Percentiles rank a stretch among this genome's conserved stretches.
Conservation (phyloP, 2,113 vertebrate species). For the Ptyas mucosa region DNA sequence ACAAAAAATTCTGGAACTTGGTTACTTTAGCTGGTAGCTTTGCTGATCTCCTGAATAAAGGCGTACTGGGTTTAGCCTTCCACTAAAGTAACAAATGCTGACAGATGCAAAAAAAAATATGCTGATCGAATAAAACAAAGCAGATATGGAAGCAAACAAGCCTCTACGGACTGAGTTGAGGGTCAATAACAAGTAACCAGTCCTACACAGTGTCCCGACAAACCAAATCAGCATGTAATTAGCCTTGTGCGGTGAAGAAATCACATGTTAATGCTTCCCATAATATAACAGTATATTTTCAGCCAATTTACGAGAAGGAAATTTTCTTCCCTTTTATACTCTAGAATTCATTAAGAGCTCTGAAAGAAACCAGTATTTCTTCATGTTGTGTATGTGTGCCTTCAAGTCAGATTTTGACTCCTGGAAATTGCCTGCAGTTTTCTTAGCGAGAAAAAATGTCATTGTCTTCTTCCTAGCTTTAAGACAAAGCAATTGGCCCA, state of each 20-base stretch:
- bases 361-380: not conserved
- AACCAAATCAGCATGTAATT: not conserved
- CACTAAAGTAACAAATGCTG: slow-evolving; percentile 18
- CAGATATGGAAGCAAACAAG: slow-evolving; percentile 15
- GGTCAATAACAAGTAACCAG: not conserved
- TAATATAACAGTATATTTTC: not conserved
- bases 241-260: not conserved
- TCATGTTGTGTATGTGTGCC: not conserved
- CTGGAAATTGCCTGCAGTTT: not conserved
- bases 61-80: not conserved
- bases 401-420: not conserved
- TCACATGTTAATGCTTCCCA: not conserved
- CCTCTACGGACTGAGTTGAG: not conserved
- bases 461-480: not conserved
- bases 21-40: slow-evolving; percentile 31
- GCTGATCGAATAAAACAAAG: slow-evolving; percentile 48
- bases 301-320: not conserved
- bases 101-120: not conserved
- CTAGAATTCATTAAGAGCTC: not conserved
- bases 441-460: not conserved
- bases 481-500: not conserved
- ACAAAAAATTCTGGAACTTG: slow-evolving; percentile 35
- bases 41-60: slow-evolving; percentile 33
- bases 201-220: not conserved
- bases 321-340: not conserved